Base-by-base conservation (phyloP, 2,888 invertebrate genomes). In the Himalopsyche anomala region DNA sequence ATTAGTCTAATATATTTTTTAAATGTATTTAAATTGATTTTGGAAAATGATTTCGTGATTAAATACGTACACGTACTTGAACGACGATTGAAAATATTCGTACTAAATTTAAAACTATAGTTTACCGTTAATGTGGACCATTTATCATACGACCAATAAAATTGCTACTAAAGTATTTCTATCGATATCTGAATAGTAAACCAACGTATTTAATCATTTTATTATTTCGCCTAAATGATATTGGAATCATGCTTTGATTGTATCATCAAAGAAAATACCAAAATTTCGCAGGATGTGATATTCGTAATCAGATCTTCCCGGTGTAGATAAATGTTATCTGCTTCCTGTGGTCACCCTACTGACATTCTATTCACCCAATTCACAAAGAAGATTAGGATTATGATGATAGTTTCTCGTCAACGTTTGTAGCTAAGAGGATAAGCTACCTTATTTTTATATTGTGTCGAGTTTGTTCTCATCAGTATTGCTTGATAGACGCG, bases 301-400 rank as follows among this genome's bases (percentile, higher is more conserved):
- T 19, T 62, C 19, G 8, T 19, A 19, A 28, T 62, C 62, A 19
- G 62, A 62, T 51, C 51, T 4, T 51, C 51, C 51, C 51, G 51
- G 15, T 15, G 15, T 51, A 51, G 15, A 51, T 51, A 51, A 51
- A 51, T 19, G 62, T 19, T 62, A 19, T 62, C 62, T 62, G 8
- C 19, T 62, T 74, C 36, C 36, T 74, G 74, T 74, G 36, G 74
- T 74, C 74, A 74, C 74, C 74, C 38, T 74, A 74, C 74, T 74
- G 38, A 74, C 74, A 36, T 74, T 74, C 74, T 74, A 8, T 74
- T 74, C 28, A n/a, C n/a, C 28, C 62, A 62, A 62, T 28, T 74
- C 74, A 36, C 15, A 36, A 74, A 74, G 74, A 15, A 74, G 74
- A 74, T 74, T 74, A 74, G 36, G 74, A 74, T 74, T 74, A 74